These are phyloP conservation scores for Chamaetylas fuelleborni DNA, from an alignment of 2,113 vertebrate genomes.

Conservation along the genomic window DNA sequence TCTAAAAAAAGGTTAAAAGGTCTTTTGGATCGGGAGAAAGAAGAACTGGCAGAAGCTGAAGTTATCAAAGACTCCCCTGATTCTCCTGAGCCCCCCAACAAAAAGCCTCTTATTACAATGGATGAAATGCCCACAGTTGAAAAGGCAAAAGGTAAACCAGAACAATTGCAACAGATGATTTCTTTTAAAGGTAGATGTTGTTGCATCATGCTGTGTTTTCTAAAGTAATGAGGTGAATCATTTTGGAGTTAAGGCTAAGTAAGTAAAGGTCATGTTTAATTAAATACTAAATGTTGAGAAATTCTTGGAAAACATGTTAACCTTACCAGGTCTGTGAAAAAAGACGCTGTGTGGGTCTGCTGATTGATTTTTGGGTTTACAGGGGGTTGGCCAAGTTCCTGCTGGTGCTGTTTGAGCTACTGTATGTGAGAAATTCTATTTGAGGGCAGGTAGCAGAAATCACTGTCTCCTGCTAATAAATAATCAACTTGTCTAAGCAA, in stretches of 20 bases:
- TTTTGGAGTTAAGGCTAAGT: not conserved
- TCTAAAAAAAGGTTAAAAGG: slow-evolving; percentile 82
- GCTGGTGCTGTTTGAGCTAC: not conserved
- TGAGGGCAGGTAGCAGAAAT: not conserved
- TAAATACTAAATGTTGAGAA: not conserved
- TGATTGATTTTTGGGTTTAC: not conserved
- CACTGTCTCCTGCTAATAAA: not conserved
- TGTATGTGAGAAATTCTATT: not conserved
- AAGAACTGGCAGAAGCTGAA: slow-evolving; percentile 87
- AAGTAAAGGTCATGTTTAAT: not conserved
- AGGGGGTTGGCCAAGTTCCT: not conserved
- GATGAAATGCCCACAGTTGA: slow-evolving; percentile 86
- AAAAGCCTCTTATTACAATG: slow-evolving; percentile 87
- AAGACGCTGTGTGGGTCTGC: not conserved
- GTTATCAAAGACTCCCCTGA: slow-evolving; percentile 98
- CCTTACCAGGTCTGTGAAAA: not conserved
- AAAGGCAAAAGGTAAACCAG: slow-evolving; percentile 88
- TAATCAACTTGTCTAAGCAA: not conserved
- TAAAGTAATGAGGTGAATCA: not conserved
- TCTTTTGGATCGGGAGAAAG: slow-evolving; percentile 87
- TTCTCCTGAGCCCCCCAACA: slow-evolving; percentile 95
- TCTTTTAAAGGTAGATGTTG: not conserved
- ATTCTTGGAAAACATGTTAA: not conserved
- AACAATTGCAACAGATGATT: not conserved
- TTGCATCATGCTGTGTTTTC: not conserved